phyloP scores from a whole-genome alignment of 2,888 invertebrate species.

The Synergus gifuensis region DNA sequence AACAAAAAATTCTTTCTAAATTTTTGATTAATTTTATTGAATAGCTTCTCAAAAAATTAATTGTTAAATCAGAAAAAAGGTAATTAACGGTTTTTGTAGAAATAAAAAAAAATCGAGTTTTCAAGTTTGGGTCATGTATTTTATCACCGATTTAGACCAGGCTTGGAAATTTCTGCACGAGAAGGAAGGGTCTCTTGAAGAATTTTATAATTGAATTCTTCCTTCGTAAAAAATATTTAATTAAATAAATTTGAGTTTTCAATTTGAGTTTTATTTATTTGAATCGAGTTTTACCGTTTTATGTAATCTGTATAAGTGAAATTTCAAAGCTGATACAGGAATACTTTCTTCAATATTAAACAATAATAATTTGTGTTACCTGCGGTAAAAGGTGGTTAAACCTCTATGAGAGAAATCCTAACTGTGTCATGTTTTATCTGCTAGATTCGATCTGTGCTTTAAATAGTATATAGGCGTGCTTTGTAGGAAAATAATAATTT shows the following conservation, averaged over 20 bases:
- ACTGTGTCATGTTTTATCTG: slow-evolving; percentile 40
- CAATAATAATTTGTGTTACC: slow-evolving; percentile 22
- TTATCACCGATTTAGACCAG: too few relatives aligned
- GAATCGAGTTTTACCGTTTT: not conserved
- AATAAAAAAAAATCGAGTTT: too few relatives aligned
- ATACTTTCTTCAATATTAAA: slow-evolving; percentile 27
- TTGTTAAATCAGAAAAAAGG: not conserved
- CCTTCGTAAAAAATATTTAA: too few relatives aligned
- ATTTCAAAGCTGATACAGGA: not conserved
- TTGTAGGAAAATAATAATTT: not conserved
- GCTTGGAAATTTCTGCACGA: too few relatives aligned
- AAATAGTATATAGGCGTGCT: not conserved
- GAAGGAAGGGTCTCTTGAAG: too few relatives aligned
- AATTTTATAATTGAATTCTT: too few relatives aligned
- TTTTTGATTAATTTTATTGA: too few relatives aligned
- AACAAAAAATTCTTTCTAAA: not conserved
- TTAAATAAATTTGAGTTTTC: too few relatives aligned
- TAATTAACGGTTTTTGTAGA: not conserved
- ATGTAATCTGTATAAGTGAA: not conserved
- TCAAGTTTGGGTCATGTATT: too few relatives aligned
- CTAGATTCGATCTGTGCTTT: slow-evolving; percentile 24
- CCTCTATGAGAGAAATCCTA: slow-evolving; percentile 18
- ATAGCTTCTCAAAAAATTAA: not conserved
- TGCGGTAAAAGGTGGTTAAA: slow-evolving; percentile 21
- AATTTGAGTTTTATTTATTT: not conserved